Conservation (phyloP, 64 coral and sea anemone genomes). For the Catalaphyllia jardinei region DNA sequence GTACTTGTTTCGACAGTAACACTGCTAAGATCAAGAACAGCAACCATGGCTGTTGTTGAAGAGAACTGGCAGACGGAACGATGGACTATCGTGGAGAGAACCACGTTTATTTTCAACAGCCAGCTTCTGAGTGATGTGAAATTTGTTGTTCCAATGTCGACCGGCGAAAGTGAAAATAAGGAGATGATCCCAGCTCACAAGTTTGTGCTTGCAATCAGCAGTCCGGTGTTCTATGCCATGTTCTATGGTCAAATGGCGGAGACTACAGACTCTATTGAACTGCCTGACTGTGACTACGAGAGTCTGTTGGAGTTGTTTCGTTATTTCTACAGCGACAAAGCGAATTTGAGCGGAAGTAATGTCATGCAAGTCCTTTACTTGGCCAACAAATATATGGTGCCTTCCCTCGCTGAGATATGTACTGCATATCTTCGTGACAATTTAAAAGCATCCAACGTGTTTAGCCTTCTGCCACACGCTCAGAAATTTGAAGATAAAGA, state of each 20-base stretch:
- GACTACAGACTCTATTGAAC: conserved; percentile 29
- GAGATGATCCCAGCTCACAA: conserved; percentile 37
- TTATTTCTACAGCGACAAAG: conserved; percentile 32
- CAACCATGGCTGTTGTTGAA: background rate
- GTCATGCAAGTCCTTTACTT: conserved; percentile 19
- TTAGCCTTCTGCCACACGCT: conserved; percentile 17
- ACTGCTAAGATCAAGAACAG: background rate
- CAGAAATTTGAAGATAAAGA: conserved; percentile 37
- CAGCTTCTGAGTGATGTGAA: conserved; percentile 30
- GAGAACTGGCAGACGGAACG: conserved; percentile 7
- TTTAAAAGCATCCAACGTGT: conserved; percentile 5
- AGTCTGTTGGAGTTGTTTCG: conserved; percentile 25
- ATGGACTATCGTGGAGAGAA: background rate
- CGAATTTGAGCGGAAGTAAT: background rate
- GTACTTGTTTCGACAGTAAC: background rate
- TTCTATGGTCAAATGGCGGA: conserved; percentile 32
- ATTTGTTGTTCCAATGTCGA: conserved; percentile 15
- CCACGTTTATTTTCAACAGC: conserved; percentile 19
- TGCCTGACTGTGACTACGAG: conserved; percentile 45
- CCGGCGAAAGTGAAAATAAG: background rate
- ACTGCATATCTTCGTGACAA: background rate
- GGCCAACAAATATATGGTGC: conserved; percentile 26
- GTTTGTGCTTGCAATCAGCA: conserved; percentile 34
- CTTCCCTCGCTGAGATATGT: conserved; percentile 1
- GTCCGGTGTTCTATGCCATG: conserved; percentile 32